A percentile compares a stretch with the other conserved stretches of the same genome.
These are phyloP conservation scores for Drosophila subpulchrella DNA, from an alignment of 1,140 invertebrate species.

Conservation along the genomic window DNA sequence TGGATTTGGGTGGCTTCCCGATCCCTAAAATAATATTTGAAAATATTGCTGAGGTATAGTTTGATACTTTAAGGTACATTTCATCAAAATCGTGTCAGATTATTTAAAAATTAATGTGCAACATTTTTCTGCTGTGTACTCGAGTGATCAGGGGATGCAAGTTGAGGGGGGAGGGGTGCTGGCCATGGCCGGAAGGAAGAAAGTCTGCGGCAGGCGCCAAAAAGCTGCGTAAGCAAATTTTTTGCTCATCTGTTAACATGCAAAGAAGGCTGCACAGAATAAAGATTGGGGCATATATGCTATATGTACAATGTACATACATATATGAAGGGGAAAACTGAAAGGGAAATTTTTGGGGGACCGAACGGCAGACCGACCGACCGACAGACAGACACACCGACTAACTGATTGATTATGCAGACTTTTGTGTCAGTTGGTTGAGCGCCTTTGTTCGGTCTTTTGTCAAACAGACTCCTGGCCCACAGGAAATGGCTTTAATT, in stretches of 20 bases:
- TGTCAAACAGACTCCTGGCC: conserved; percentile 22
- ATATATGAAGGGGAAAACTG: neutral
- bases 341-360: neutral
- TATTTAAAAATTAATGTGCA: no score
- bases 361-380: neutral
- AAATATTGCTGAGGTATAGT: no score
- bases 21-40: no score
- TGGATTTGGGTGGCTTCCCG: no score
- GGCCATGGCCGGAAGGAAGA: conserved; percentile 56
- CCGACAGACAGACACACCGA: conserved; percentile 10
- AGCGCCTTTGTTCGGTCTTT: conserved; percentile 66
- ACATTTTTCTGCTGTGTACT: conserved; percentile 6
- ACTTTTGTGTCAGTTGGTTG: conserved; percentile 77
- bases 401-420: conserved; percentile 80
- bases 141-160: conserved; percentile 17
- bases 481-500: conserved; percentile 62
- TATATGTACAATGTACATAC: no score
- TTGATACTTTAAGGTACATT: no score
- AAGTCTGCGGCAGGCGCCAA: conserved; percentile 66
- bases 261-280: conserved; percentile 39
- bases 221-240: conserved; percentile 72
- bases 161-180: neutral
- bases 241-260: conserved; percentile 48
- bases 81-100: no score
- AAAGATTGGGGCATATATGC: conserved; percentile 11